Evolutionary conservation across 2,113 vertebrate genomes (phyloP).

Genomic region (Siniperca knerii): DNA sequence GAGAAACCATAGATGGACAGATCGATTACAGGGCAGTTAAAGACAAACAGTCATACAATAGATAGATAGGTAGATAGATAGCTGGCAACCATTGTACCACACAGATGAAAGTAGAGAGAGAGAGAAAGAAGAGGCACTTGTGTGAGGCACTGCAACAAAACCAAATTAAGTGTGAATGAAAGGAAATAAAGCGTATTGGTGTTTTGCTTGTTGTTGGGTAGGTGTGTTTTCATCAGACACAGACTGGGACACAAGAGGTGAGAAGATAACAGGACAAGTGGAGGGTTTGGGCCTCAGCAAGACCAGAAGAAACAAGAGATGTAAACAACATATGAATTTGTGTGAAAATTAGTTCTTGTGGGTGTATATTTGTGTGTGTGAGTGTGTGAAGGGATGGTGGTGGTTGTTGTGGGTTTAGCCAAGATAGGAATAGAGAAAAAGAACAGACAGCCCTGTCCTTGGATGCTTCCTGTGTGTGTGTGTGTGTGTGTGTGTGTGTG

Average conservation of each 20-base stretch:
- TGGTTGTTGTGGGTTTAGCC: neutral
- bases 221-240: conserved; percentile 9
- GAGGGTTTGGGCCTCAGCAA: neutral
- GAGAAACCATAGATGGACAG: neutral
- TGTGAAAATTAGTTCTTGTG: neutral
- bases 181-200: neutral
- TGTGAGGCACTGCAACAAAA: conserved; percentile 8
- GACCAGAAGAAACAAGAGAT: neutral
- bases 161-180: conserved; percentile 3
- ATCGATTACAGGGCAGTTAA: neutral
- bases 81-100: neutral
- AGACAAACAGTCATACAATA: neutral
- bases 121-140: neutral
- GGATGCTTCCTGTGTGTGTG: conserved; percentile 9
- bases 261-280: neutral
- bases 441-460: conserved; percentile 23
- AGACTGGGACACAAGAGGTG: neutral
- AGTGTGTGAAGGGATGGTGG: neutral
- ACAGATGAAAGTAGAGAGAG: neutral
- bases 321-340: conserved; percentile 6
- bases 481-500: neutral
- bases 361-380: neutral
- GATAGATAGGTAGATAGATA: neutral
- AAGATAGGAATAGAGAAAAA: conserved; percentile 10
- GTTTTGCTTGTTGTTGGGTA: neutral